Evolutionary conservation across 2,888 invertebrate genomes (phyloP).

Genomic region (Proisotoma minuta): DNA sequence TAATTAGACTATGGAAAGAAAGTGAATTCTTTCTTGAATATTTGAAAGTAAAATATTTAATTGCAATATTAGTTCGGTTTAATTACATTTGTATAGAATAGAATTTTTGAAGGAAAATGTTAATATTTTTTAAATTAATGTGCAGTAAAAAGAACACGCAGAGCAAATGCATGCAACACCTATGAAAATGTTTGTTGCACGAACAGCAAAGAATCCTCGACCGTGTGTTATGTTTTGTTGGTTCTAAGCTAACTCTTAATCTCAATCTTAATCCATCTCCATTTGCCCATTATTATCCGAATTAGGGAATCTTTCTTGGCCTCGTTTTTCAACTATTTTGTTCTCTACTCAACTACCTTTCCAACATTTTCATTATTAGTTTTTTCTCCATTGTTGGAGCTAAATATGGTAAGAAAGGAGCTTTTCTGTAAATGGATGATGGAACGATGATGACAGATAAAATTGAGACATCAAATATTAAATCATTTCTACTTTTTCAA

Average conservation of each 20-base stretch:
- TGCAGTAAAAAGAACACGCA: too few species aligned
- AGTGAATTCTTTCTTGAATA: too few species aligned
- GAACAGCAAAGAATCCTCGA: not conserved
- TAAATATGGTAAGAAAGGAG: not conserved
- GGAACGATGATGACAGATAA: conserved; percentile 1
- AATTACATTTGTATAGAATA: too few species aligned
- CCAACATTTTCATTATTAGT: not conserved
- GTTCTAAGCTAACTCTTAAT: conserved; percentile 5
- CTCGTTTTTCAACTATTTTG: not conserved
- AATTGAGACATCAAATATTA: conserved; percentile 1
- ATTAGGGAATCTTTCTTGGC: conserved; percentile 2
- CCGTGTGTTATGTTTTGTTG: not conserved
- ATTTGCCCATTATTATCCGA: conserved; percentile 3
- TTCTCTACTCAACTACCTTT: too few species aligned
- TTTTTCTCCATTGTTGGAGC: not conserved
- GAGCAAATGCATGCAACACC: not conserved
- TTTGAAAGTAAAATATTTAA: too few species aligned
- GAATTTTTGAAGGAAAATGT: too few species aligned
- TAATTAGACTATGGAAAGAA: too few species aligned
- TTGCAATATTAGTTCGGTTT: too few species aligned
- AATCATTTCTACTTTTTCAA: not conserved
- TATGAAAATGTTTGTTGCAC: not conserved
- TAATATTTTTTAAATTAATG: too few species aligned
- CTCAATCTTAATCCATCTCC: conserved; percentile 5
- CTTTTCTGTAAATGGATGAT: not conserved